These are phyloP conservation scores for Sycophaga agraensis DNA, from an alignment of 1,140 invertebrate genomes.

Conservation along the genomic window DNA sequence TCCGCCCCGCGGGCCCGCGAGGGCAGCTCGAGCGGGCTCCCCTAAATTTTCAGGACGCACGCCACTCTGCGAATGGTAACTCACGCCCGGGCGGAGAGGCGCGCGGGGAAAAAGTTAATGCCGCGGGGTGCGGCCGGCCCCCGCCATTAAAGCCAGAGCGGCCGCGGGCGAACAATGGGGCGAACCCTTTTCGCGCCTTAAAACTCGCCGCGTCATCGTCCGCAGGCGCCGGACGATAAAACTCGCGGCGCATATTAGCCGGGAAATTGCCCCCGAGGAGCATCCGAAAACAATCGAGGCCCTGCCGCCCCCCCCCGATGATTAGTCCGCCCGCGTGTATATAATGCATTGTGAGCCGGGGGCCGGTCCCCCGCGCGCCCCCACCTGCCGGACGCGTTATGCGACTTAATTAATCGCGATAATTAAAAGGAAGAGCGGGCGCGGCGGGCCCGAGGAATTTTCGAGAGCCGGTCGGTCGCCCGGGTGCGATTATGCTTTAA, in stretches of 20 bases:
- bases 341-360: slow-evolving; percentile 28
- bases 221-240: slow-evolving; percentile 2
- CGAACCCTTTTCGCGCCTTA: background rate
- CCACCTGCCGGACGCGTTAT: too few relatives aligned
- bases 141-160: too few relatives aligned
- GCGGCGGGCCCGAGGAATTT: background rate
- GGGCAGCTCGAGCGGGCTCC: too few relatives aligned
- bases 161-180: background rate
- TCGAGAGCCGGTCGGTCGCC: slow-evolving; percentile 1
- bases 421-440: slow-evolving; percentile 50
- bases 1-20: too few relatives aligned
- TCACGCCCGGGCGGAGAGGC: too few relatives aligned
- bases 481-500: slow-evolving; percentile 16
- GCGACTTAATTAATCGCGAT: slow-evolving; percentile 52
- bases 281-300: background rate
- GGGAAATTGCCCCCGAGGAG: background rate
- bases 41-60: too few relatives aligned
- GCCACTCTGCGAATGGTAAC: too few relatives aligned
- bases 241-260: background rate
- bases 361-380: too few relatives aligned
- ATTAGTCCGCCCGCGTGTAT: slow-evolving; percentile 13
- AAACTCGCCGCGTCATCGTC: background rate
- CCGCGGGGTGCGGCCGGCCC: too few relatives aligned
- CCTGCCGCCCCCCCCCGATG: background rate
- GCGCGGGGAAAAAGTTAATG: too few relatives aligned